These are phyloP conservation scores for Ips nitidus DNA, from an alignment of 1,140 invertebrate species.

Conservation along the genomic window DNA sequence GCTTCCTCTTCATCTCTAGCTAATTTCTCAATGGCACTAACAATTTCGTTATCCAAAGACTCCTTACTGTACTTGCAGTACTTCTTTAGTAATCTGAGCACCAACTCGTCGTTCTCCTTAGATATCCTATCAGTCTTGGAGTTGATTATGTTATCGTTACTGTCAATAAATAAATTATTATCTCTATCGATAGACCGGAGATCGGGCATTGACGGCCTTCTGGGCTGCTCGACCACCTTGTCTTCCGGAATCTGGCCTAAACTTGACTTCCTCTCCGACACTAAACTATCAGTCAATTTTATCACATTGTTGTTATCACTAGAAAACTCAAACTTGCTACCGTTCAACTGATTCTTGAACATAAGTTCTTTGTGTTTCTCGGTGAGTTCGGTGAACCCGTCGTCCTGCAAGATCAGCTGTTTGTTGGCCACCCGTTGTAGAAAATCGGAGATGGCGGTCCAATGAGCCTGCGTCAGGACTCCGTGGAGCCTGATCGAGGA, in stretches of 20 bases:
- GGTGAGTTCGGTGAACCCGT: conserved; percentile 51
- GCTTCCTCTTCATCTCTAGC: conserved; percentile 29
- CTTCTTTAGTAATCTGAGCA: conserved; percentile 48
- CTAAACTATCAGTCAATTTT: conserved; percentile 38
- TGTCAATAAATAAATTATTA: conserved; percentile 48
- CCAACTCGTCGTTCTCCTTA: conserved; percentile 49
- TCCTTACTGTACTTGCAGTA: conserved; percentile 51
- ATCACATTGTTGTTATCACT: conserved; percentile 43
- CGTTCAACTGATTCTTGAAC: conserved; percentile 36
- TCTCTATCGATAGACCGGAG: conserved; percentile 43
- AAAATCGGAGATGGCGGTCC: conserved; percentile 63
- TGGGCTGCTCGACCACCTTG: conserved; percentile 42
- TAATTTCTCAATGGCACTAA: conserved; percentile 48
- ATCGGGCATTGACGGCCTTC: conserved; percentile 45
- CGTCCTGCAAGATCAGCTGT: conserved; percentile 58
- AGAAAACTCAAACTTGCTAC: conserved; percentile 33
- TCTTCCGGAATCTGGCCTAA: conserved; percentile 46
- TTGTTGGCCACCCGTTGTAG: conserved; percentile 61
- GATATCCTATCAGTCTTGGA: conserved; percentile 45
- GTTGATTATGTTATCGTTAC: conserved; percentile 44
- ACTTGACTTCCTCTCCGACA: conserved; percentile 42
- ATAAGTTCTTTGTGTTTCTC: conserved; percentile 49
- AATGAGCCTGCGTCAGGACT: conserved; percentile 62
- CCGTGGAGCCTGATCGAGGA: conserved; percentile 64
- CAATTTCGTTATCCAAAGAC: conserved; percentile 48